Percentiles rank a stretch among this genome's conserved stretches.
phyloP scores from a whole-genome alignment of 2,888 invertebrate species.

The Chaetogeoica ovagalla region DNA sequence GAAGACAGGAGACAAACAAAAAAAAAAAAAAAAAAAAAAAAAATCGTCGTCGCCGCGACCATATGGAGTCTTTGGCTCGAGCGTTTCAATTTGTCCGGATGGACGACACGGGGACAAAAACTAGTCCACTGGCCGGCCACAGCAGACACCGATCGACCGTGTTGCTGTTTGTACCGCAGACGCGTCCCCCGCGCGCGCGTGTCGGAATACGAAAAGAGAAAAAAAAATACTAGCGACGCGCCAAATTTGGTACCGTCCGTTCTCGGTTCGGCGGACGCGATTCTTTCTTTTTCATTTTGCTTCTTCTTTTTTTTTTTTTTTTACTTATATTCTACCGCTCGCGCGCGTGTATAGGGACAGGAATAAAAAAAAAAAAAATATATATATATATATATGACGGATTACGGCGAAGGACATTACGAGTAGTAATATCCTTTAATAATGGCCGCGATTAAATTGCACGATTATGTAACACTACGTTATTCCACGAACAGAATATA shows the following conservation, averaged over 20 bases:
- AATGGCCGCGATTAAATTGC: too few species aligned
- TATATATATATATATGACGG: too few species aligned
- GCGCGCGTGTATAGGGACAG: too few species aligned
- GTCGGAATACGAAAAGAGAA: neutral
- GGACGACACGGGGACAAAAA: slow-evolving; percentile 9
- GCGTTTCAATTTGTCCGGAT: slow-evolving; percentile 50
- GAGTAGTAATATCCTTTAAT: too few species aligned
- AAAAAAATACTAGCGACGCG: slow-evolving; percentile 29
- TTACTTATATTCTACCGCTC: too few species aligned
- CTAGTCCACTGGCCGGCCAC: slow-evolving; percentile 5
- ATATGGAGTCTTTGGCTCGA: slow-evolving; percentile 50
- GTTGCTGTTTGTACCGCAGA: too few species aligned
- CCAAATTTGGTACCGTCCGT: slow-evolving; percentile 49
- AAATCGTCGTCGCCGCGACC: slow-evolving; percentile 40
- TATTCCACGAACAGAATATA: too few species aligned
- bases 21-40: slow-evolving; percentile 27
- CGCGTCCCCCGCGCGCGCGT: neutral
- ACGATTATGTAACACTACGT: too few species aligned
- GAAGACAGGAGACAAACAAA: neutral
- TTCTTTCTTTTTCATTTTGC: neutral
- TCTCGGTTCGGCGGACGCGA: slow-evolving; percentile 4
- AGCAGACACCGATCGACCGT: neutral
- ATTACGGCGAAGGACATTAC: too few species aligned
- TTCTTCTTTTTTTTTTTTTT: neutral
- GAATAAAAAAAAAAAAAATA: too few species aligned